These are phyloP conservation scores for Lepetodrilus schrolli DNA, from an alignment of 2,888 invertebrate species.

Conservation along the genomic window DNA sequence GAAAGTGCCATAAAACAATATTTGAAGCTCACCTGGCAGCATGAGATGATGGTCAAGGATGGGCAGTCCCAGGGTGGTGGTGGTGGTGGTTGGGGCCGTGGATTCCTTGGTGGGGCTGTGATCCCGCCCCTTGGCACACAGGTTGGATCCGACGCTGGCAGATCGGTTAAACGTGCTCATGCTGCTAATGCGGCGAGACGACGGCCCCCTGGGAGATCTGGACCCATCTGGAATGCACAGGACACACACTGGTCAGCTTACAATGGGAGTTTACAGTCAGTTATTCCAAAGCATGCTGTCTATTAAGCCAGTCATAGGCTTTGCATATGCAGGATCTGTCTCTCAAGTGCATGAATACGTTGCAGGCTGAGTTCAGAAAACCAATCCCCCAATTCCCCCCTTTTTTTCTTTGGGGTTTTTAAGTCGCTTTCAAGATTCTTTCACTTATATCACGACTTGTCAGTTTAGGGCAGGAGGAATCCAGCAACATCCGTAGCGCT, in stretches of 20 bases:
- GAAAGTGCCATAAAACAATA: not conserved
- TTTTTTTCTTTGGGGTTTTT: too few relatives aligned
- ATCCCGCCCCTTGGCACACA: conserved; percentile 46
- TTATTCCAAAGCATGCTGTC: too few relatives aligned
- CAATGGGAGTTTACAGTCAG: too few relatives aligned
- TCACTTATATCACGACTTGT: too few relatives aligned
- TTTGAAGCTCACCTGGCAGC: conserved; percentile 51
- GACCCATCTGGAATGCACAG: conserved; percentile 49
- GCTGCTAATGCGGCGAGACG: conserved; percentile 91
- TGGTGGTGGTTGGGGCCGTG: conserved; percentile 44
- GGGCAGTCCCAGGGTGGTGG: conserved; percentile 43
- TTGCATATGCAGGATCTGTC: too few relatives aligned
- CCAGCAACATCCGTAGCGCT: too few relatives aligned
- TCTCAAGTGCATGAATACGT: too few relatives aligned
- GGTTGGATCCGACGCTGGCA: conserved; percentile 75
- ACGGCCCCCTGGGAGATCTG: conserved; percentile 73
- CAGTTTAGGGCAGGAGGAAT: too few relatives aligned
- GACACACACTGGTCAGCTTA: not conserved
- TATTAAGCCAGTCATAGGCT: too few relatives aligned
- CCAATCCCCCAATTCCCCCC: too few relatives aligned
- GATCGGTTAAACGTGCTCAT: conserved; percentile 89
- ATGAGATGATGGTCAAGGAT: conserved; percentile 28
- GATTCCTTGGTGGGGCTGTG: conserved; percentile 48
- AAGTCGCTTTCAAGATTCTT: too few relatives aligned
- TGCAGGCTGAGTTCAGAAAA: too few relatives aligned